phyloP scores from a whole-genome alignment of 2,888 invertebrate species.

The Dolichopus griseipennis region DNA sequence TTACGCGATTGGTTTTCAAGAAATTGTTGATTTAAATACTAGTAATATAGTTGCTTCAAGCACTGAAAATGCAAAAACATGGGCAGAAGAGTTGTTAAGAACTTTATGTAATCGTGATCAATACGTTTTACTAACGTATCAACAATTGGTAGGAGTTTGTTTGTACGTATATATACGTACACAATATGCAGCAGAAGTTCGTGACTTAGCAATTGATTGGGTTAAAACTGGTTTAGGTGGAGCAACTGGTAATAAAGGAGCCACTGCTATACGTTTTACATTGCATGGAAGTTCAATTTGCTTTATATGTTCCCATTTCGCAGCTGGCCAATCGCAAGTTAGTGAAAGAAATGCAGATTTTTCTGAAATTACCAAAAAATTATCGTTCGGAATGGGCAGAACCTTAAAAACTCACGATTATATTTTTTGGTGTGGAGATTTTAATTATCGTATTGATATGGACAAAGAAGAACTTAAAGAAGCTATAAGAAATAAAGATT shows the following conservation, averaged over 20 bases:
- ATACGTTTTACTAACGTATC: slow-evolving; percentile 84
- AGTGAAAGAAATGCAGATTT: slow-evolving; percentile 94
- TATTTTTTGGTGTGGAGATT: slow-evolving; percentile 99
- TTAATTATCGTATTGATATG: slow-evolving; percentile 96
- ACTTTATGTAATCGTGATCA: slow-evolving; percentile 76
- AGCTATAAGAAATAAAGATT: slow-evolving; percentile 52
- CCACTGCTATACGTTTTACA: slow-evolving; percentile 84
- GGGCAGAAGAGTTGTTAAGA: slow-evolving; percentile 93
- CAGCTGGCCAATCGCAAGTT: slow-evolving; percentile 95
- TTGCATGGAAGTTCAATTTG: slow-evolving; percentile 89
- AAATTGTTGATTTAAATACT: slow-evolving; percentile 97
- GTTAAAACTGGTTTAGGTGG: slow-evolving; percentile 98
- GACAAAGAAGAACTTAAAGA: slow-evolving; percentile 89
- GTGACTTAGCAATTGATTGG: slow-evolving; percentile 88
- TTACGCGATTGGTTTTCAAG: slow-evolving; percentile 96
- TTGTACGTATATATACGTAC: slow-evolving; percentile 89
- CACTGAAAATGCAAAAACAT: slow-evolving; percentile 79
- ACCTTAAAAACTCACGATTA: slow-evolving; percentile 93
- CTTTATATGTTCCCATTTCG: slow-evolving; percentile 98
- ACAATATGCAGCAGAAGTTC: slow-evolving; percentile 76
- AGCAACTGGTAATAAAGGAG: slow-evolving; percentile 95
- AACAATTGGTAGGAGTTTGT: slow-evolving; percentile 95
- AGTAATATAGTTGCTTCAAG: slow-evolving; percentile 95
- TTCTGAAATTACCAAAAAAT: slow-evolving; percentile 85
- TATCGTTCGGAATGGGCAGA: slow-evolving; percentile 84